Conservation (phyloP, 2,113 vertebrate genomes). For the Beaufortia kweichowensis region DNA sequence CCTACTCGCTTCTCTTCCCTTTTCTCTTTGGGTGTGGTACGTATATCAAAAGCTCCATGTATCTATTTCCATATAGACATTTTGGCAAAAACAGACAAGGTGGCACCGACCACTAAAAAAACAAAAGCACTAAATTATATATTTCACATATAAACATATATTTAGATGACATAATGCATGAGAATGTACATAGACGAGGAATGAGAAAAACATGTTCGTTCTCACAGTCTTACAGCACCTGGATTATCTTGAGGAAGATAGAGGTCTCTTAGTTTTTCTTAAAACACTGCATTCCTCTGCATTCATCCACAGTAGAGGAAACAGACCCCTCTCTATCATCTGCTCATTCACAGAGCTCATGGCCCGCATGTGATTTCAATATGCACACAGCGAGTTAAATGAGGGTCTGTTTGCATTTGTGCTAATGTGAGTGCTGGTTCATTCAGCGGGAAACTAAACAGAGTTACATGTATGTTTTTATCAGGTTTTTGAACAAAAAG, state of each 20-base stretch:
- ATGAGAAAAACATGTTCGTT: slow-evolving; percentile 18
- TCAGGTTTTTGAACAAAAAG: neutral
- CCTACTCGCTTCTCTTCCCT: slow-evolving; percentile 61
- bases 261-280: neutral
- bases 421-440: slow-evolving; percentile 28
- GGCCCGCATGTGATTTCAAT: slow-evolving; percentile 52
- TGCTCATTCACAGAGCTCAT: slow-evolving; percentile 40
- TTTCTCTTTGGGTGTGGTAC: slow-evolving; percentile 51
- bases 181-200: too few species aligned
- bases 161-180: too few species aligned
- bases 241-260: slow-evolving; percentile 1
- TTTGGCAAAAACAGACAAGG: slow-evolving; percentile 30
- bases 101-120: slow-evolving; percentile 15
- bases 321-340: slow-evolving; percentile 44
- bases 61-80: neutral
- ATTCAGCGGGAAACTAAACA: slow-evolving; percentile 4
- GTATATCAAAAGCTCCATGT: slow-evolving; percentile 14
- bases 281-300: slow-evolving; percentile 38
- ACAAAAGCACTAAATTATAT: neutral
- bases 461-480: slow-evolving; percentile 1
- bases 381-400: slow-evolving; percentile 15
- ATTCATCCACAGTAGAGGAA: slow-evolving; percentile 40
- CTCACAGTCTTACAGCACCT: neutral
- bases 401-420: slow-evolving; percentile 36
- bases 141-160: neutral